Conservation (phyloP, 2,888 invertebrate genomes). For the Sturmia bella region DNA sequence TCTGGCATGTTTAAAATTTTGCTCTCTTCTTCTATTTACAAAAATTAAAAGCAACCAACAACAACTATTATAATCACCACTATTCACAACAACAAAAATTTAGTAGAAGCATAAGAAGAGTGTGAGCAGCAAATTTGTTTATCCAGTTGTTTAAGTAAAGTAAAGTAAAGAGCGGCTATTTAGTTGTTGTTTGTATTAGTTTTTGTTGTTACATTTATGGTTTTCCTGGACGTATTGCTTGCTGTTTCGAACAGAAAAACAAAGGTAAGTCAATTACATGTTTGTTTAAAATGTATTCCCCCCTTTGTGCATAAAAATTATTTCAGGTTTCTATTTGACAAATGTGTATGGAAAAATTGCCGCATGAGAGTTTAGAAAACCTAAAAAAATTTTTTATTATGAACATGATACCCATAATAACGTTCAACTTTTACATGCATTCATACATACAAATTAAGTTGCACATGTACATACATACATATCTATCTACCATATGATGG, state of each 20-base stretch:
- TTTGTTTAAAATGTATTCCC: neutral
- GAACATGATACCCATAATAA: too few relatives aligned
- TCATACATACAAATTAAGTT: too few relatives aligned
- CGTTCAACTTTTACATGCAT: too few relatives aligned
- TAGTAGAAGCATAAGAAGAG: slow-evolving; percentile 1
- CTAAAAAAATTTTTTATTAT: too few relatives aligned
- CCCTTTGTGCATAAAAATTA: too few relatives aligned
- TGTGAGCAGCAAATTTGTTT: slow-evolving; percentile 24
- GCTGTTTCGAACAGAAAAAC: too few relatives aligned
- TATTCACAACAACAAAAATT: neutral
- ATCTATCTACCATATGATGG: too few relatives aligned
- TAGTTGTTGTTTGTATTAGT: slow-evolving; percentile 6
- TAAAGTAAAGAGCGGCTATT: slow-evolving; percentile 1
- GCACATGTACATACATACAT: too few relatives aligned
- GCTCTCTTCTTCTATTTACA: neutral
- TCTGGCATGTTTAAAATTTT: neutral
- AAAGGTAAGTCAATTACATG: too few relatives aligned
- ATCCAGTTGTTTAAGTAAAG: slow-evolving; percentile 29
- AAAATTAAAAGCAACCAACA: neutral
- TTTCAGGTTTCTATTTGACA: too few relatives aligned
- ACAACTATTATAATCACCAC: neutral
- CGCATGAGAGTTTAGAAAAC: too few relatives aligned
- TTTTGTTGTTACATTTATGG: slow-evolving; percentile 16
- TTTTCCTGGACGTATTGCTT: neutral
- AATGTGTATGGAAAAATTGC: too few relatives aligned